phyloP scores from a whole-genome alignment of 2,888 invertebrate genomes.

The Chloroclysta siterata region DNA sequence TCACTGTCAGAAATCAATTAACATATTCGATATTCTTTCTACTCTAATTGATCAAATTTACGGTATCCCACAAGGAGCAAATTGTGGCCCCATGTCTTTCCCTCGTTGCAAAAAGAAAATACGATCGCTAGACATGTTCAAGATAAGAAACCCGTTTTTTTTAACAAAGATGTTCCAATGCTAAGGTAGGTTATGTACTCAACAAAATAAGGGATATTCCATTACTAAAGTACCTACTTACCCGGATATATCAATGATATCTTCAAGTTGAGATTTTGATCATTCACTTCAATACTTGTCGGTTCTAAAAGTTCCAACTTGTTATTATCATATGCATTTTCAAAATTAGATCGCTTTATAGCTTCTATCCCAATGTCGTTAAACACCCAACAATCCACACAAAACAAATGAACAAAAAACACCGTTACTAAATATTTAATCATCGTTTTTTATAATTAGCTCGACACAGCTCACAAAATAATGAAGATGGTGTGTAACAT shows the following conservation, averaged over 20 bases:
- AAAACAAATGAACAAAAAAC: conserved; percentile 22
- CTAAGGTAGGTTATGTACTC: no score
- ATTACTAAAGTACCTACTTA: conserved; percentile 34
- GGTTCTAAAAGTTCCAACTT: background rate
- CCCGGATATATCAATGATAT: conserved; percentile 63
- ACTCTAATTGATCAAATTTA: no score
- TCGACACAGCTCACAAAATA: conserved; percentile 30
- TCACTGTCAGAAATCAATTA: no score
- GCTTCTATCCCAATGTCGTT: conserved; percentile 36
- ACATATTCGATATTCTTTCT: no score
- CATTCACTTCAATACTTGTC: background rate
- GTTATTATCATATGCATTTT: conserved; percentile 7
- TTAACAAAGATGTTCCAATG: no score
- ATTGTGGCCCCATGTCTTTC: no score
- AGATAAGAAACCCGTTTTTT: no score
- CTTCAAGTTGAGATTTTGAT: conserved; percentile 30
- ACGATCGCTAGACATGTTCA: no score
- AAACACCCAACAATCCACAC: conserved; percentile 43
- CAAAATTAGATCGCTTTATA: background rate
- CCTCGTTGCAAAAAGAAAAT: no score
- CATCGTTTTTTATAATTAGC: conserved; percentile 6
- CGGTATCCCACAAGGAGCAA: no score
- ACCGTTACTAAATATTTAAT: conserved; percentile 7
- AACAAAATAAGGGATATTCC: no score
- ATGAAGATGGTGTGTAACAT: conserved; percentile 26